Evolutionary conservation across 2,797 vertebrate genomes (phyloP), one percentile per base, ranked within the genome.

Genomic region (Crocidura indochinensis): DNA sequence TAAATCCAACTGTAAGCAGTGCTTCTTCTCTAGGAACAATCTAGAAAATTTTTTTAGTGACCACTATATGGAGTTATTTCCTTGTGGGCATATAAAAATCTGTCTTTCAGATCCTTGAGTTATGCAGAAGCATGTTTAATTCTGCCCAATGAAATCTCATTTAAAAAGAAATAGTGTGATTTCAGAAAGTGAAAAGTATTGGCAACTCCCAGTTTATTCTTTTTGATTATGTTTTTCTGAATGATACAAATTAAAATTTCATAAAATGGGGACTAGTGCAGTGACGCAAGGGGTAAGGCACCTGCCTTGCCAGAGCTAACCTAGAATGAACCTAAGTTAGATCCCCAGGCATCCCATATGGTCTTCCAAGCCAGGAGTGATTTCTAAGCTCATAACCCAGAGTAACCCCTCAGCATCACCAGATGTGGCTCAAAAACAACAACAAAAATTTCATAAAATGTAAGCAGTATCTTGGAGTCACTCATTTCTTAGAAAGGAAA

Each of bases 141-240:
- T 82, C 47, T 53, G 24, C n/a, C 27, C 86, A 83, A 31, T 31
- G 14, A 11, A 56, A 38, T n/a, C 29, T 10, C 10, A 89, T 60
- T n/a, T n/a, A 10, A 67, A 56, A 56, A 56, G 8, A 12, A 51
- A 51, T 14, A 27, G 4, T 31, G 17, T 73, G 17, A 15, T 82
- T 95, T 90, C 71, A 93, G 64, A 75, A 78, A 92, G 17, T 71
- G 22, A 91, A 96, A 67, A 46, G 60, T 64, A 15, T 76, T 86
- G 14, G 14, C 74, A 27, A 82, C 1, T 9, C 26, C 46, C 71
- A 91, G 60, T 69, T 12, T 76, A 76, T 82, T 81, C 51, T 88
- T 87, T 3, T 68, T 68, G 8, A 64, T 24, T 19, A 64, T 10
- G 81, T 49, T 29, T 2, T 26, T 53, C 64, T 24, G 77, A 24